Evolutionary conservation across 2,113 vertebrate genomes (phyloP).

Genomic region (Chionomys nivalis): DNA sequence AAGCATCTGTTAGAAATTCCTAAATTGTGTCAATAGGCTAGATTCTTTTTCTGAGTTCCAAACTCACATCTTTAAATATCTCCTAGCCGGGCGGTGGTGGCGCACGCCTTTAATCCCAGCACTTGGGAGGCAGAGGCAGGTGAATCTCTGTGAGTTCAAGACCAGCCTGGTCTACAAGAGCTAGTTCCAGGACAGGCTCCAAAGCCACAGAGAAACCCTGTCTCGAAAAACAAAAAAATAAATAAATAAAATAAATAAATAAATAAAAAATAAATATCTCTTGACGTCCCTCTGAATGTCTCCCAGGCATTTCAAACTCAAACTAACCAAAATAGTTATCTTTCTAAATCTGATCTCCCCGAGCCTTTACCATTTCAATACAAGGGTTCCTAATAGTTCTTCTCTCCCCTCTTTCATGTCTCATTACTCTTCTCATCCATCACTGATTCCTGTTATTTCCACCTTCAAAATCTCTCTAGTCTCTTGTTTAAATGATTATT

Average conservation of each 20-base stretch:
- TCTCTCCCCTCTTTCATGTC: not conserved
- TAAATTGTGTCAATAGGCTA: conserved; percentile 45
- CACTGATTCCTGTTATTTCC: not conserved
- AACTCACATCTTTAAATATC: conserved; percentile 61
- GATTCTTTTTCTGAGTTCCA: conserved; percentile 47
- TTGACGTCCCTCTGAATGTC: conserved; percentile 28
- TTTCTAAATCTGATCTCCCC: conserved; percentile 40
- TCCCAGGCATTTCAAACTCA: conserved; percentile 52
- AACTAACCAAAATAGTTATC: conserved; percentile 48
- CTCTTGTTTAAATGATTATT: not conserved
- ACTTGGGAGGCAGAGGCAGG: too few relatives aligned
- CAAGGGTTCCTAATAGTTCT: not conserved
- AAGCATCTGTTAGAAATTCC: conserved; percentile 58
- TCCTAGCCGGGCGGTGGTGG: too few relatives aligned
- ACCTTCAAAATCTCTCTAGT: conserved; percentile 12
- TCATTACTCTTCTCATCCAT: not conserved
- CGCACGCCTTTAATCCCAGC: too few relatives aligned
- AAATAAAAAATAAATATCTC: conserved; percentile 61
- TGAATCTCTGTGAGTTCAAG: too few relatives aligned
- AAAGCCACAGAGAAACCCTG: too few relatives aligned
- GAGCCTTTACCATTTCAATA: not conserved
- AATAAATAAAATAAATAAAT: too few relatives aligned
- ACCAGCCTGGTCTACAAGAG: too few relatives aligned
- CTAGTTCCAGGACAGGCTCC: too few relatives aligned
- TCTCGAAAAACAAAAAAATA: too few relatives aligned